Evolutionary conservation across 2,113 vertebrate species (phyloP).

Genomic region (Tautogolabrus adspersus): DNA sequence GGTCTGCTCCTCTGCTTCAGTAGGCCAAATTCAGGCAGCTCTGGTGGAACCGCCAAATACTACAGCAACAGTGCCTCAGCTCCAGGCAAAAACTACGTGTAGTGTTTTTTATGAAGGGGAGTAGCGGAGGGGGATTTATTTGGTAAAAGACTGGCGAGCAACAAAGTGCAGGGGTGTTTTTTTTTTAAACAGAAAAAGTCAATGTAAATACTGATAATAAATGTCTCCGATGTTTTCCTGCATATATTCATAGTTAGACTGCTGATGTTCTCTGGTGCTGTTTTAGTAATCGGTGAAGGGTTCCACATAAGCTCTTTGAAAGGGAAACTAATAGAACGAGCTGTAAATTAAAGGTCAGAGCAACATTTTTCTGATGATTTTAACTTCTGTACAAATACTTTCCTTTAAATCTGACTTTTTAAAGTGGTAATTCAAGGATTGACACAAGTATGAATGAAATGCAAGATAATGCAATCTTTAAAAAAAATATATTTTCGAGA

Average conservation of each 20-base stretch:
- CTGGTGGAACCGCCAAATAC: slow-evolving; percentile 78
- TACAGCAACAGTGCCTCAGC: slow-evolving; percentile 76
- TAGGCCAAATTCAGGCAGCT: slow-evolving; percentile 58
- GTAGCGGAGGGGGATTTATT: not conserved
- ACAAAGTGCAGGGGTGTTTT: not conserved
- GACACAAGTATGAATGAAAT: rapidly evolving
- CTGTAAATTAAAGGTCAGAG: not conserved
- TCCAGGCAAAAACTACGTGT: slow-evolving; percentile 81
- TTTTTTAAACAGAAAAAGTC: not conserved
- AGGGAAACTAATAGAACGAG: not conserved
- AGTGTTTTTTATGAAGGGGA: slow-evolving; percentile 22
- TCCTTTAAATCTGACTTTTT: not conserved
- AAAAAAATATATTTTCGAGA: no score
- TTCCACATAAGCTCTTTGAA: slow-evolving; percentile 1
- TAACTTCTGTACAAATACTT: not conserved
- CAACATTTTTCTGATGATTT: no score
- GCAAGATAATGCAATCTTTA: not conserved
- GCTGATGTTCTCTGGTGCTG: not conserved
- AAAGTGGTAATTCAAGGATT: not conserved
- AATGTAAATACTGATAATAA: slow-evolving; percentile 61
- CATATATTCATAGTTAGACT: not conserved
- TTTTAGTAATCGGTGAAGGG: slow-evolving; percentile 18
- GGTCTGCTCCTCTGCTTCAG: slow-evolving; percentile 86
- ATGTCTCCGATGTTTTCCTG: not conserved
- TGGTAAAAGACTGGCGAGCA: not conserved